Percentiles rank a stretch among this genome's conserved stretches.
These are phyloP conservation scores for Hypotaenidia okinawae DNA, from an alignment of 2,797 vertebrate species.

Conservation along the genomic window DNA sequence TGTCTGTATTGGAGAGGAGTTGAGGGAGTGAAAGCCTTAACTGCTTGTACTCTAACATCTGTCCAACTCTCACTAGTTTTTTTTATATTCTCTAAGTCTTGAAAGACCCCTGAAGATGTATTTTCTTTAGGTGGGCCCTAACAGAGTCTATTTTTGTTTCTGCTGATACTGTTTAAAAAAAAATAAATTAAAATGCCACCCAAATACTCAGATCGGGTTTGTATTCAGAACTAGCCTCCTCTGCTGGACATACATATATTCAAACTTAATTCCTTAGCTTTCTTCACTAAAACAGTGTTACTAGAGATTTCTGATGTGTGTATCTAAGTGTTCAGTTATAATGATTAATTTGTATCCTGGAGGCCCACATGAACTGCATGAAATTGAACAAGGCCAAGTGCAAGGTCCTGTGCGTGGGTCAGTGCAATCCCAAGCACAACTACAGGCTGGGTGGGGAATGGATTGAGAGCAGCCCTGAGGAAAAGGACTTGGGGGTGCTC, in stretches of 20 bases:
- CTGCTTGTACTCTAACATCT: not conserved
- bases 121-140: not conserved
- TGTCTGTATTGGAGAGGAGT: rapidly evolving
- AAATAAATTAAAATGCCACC: no score
- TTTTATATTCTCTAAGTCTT: not conserved
- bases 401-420: no score
- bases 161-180: not conserved
- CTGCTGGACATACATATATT: slow-evolving; percentile 29
- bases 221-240: slow-evolving; percentile 38
- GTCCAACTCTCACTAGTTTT: not conserved
- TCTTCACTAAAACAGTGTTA: not conserved
- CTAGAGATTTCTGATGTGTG: not conserved
- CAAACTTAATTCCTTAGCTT: not conserved
- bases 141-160: not conserved
- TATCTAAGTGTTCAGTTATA: not conserved
- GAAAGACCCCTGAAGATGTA: not conserved
- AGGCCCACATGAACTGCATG: no score
- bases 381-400: no score
- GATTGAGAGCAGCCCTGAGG: no score
- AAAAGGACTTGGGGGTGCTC: no score
- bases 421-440: no score
- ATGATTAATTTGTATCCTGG: not conserved
- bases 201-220: not conserved
- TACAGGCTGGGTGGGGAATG: no score
- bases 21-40: not conserved